Evolutionary conservation across 2,797 vertebrate genomes (phyloP).

Genomic region (Huso huso): DNA sequence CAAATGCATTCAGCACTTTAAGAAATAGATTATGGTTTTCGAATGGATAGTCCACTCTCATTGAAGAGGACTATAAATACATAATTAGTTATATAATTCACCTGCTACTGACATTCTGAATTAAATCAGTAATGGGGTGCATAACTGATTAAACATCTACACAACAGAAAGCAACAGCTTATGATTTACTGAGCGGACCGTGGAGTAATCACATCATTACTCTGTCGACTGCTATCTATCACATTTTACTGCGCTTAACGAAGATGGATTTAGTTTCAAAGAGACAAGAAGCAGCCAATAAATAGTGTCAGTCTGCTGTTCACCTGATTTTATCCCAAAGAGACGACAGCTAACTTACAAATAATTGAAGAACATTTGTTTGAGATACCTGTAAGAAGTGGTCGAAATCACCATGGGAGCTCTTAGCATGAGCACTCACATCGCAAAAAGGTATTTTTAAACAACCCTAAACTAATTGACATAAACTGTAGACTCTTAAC

Average conservation of each 20-base stretch:
- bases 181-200: constrained; percentile 64
- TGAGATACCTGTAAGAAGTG: constrained; percentile 17
- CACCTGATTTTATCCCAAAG: constrained; percentile 54
- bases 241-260: constrained; percentile 67
- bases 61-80: constrained; percentile 58
- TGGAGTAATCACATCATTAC: constrained; percentile 67
- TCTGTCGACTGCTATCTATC: constrained; percentile 68
- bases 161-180: constrained; percentile 62
- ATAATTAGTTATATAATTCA: constrained; percentile 62
- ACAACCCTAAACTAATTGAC: not conserved
- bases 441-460: not conserved
- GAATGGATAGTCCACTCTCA: constrained; percentile 49
- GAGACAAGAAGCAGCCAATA: constrained; percentile 59
- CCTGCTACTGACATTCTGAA: constrained; percentile 58
- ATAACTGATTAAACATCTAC: constrained; percentile 69
- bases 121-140: constrained; percentile 65
- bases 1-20: not conserved
- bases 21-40: constrained; percentile 9
- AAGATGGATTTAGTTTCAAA: constrained; percentile 60
- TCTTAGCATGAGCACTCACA: not conserved
- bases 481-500: no score
- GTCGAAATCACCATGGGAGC: not conserved
- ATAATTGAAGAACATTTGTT: constrained; percentile 43
- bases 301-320: constrained; percentile 61
- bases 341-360: constrained; percentile 53